Conservation (phyloP, 2,888 invertebrate species). For the Drosophila setosimentum region DNA sequence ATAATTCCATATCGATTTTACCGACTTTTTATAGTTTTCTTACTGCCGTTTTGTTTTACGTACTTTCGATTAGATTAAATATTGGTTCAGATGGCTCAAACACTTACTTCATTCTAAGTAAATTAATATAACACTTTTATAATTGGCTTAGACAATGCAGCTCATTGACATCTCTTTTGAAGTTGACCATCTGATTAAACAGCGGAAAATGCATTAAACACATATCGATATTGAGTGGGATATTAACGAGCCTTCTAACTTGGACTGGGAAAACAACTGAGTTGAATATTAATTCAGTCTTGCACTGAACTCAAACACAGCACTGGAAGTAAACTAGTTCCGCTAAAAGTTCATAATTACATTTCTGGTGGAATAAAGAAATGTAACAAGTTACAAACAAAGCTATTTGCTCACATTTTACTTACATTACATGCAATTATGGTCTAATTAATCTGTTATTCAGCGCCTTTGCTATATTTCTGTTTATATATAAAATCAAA, state of each 20-base stretch:
- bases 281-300: constrained; percentile 11
- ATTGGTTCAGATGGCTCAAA: constrained; percentile 56
- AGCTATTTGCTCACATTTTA: constrained; percentile 9
- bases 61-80: constrained; percentile 40
- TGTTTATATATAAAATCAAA: constrained; percentile 3
- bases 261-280: constrained; percentile 18
- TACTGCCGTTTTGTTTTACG: constrained; percentile 37
- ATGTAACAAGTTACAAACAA: constrained; percentile 13
- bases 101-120: constrained; percentile 15
- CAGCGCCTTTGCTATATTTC: not conserved
- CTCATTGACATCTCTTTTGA: not conserved
- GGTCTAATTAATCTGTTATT: constrained; percentile 18
- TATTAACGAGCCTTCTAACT: not conserved
- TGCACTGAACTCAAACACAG: constrained; percentile 5
- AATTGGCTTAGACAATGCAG: constrained; percentile 5
- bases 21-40: constrained; percentile 60
- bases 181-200: constrained; percentile 43
- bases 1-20: constrained; percentile 9
- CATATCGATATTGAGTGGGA: not conserved
- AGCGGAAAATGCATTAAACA: constrained; percentile 18
- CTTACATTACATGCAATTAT: not conserved
- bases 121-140: constrained; percentile 5
- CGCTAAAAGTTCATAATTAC: constrained; percentile 34
- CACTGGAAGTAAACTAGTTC: constrained; percentile 16
- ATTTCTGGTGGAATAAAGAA: constrained; percentile 22